phyloP scores from a whole-genome alignment of 2,888 invertebrate species.

The Chymomyza amoena region DNA sequence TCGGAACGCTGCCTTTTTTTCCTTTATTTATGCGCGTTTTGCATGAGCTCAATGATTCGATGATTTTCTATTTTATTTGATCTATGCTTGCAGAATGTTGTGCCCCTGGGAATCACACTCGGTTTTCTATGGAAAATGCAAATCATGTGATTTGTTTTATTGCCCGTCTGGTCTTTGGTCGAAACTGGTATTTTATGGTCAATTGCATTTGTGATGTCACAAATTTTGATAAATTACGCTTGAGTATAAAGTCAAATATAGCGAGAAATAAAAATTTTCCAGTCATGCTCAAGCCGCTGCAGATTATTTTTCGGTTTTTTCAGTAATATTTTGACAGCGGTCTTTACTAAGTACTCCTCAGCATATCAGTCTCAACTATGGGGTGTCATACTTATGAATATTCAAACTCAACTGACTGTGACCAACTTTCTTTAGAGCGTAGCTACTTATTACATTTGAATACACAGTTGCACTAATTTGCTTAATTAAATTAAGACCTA shows the following conservation, averaged over 20 bases:
- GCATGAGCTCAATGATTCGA: constrained; percentile 43
- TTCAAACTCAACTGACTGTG: not conserved
- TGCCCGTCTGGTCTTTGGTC: constrained; percentile 28
- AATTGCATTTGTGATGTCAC: constrained; percentile 58
- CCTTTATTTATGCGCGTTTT: constrained; percentile 47
- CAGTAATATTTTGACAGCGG: not conserved
- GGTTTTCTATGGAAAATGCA: constrained; percentile 41
- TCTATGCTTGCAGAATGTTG: constrained; percentile 17
- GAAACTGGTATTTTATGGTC: constrained; percentile 54
- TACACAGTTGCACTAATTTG: constrained; percentile 10
- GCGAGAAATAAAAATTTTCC: not conserved
- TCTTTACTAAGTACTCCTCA: not conserved
- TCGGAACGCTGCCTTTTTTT: constrained; percentile 8
- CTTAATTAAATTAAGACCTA: constrained; percentile 12
- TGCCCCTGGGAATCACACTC: constrained; percentile 39
- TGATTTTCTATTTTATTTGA: constrained; percentile 33
- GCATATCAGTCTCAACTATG: not conserved
- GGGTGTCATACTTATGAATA: not conserved
- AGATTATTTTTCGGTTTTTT: not conserved
- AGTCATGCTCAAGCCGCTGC: not conserved
- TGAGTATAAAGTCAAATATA: constrained; percentile 2
- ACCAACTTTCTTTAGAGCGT: not conserved
- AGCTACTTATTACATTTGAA: constrained; percentile 9
- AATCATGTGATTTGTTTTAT: constrained; percentile 39
- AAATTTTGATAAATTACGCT: constrained; percentile 39